Evolutionary conservation across 2,113 vertebrate species (phyloP).

Genomic region (Muscicapa adusta): DNA sequence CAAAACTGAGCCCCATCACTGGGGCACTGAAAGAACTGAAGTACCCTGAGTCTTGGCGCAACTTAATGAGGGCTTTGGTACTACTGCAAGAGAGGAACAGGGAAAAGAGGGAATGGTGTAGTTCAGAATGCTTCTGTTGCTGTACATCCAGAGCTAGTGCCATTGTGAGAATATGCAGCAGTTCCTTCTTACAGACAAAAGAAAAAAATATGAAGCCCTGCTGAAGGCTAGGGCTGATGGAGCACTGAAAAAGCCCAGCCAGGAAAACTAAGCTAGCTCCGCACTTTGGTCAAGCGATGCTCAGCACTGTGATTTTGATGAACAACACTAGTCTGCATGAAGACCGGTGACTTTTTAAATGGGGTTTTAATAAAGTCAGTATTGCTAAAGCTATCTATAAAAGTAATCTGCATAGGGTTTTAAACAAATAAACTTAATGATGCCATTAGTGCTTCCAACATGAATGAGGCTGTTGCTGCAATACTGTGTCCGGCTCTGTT

Average conservation of each 20-base stretch:
- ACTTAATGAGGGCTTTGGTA: neutral
- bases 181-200: neutral
- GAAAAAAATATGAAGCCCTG: neutral
- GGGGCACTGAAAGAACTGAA: neutral
- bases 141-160: neutral
- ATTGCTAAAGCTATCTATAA: conserved; percentile 38
- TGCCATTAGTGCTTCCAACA: neutral
- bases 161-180: neutral
- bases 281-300: neutral
- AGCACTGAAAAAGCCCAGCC: neutral
- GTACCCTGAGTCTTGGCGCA: neutral
- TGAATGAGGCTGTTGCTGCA: neutral
- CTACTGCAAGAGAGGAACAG: neutral
- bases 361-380: conserved; percentile 54
- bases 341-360: conserved; percentile 41
- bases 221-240: neutral
- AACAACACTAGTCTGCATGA: neutral
- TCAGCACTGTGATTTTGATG: conserved; percentile 29
- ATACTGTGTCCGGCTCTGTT: neutral
- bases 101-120: neutral
- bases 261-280: neutral
- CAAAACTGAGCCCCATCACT: neutral
- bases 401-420: conserved; percentile 37
- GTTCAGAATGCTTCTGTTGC: neutral
- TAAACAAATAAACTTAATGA: conserved; percentile 46